Conservation (phyloP, 2,113 vertebrate species). For the Nesogale talazaci region DNA sequence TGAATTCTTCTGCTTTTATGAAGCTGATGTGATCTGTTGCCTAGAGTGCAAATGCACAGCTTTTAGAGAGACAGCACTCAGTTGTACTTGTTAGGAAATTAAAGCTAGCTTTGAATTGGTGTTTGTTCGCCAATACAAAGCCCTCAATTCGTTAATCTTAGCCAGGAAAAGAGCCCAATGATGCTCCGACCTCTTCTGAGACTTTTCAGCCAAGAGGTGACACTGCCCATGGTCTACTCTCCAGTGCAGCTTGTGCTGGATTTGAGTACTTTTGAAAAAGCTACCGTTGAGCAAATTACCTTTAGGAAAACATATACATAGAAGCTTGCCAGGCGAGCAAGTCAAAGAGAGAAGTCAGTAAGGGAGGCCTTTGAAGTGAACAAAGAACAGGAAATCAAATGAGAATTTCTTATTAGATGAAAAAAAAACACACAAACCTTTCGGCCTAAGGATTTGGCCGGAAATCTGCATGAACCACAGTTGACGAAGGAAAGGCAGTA, state of each 20-base stretch:
- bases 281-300: neutral
- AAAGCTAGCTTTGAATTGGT: neutral
- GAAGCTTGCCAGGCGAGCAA: neutral
- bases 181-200: neutral
- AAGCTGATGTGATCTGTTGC: neutral
- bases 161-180: neutral
- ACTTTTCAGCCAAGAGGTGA: accelerated
- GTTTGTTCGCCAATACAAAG: neutral
- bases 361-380: neutral
- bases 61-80: neutral
- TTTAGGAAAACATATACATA: neutral
- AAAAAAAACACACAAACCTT: neutral
- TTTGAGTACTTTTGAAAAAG: conserved; percentile 3
- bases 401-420: neutral
- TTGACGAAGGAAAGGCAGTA: neutral
- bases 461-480: too few relatives aligned
- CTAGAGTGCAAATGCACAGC: neutral
- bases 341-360: conserved; percentile 18
- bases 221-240: neutral
- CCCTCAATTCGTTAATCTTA: neutral
- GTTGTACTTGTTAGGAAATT: neutral
- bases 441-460: neutral
- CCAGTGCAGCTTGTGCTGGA: neutral
- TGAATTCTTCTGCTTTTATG: neutral
- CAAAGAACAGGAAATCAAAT: neutral